A percentile compares a stretch with the other conserved stretches of the same genome.
These are phyloP conservation scores for Indicator indicator DNA, from an alignment of 2,113 vertebrate species.

Conservation along the genomic window DNA sequence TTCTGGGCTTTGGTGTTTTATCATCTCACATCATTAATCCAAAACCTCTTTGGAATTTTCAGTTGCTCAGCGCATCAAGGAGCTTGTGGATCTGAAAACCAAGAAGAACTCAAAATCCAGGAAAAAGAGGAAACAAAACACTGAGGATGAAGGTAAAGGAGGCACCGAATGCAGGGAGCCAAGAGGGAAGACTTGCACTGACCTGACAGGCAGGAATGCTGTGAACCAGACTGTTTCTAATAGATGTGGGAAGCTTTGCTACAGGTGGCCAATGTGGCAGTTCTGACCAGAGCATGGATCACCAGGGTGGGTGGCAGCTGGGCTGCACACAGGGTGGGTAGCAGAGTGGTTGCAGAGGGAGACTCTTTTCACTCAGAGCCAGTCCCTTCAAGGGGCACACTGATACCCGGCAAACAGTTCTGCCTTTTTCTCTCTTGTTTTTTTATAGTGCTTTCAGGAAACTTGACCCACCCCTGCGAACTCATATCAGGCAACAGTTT, in stretches of 20 bases:
- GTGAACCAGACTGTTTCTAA: background rate
- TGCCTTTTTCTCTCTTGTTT: background rate
- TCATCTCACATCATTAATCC: background rate
- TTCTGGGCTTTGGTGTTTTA: background rate
- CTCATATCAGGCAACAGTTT: background rate
- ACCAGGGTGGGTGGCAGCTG: background rate
- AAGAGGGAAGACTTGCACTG: background rate
- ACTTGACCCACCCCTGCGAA: background rate
- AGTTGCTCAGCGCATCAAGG: slow-evolving; percentile 88
- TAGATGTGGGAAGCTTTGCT: background rate
- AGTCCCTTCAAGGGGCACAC: background rate
- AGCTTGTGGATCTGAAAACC: slow-evolving; percentile 86
- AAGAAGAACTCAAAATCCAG: slow-evolving; percentile 93
- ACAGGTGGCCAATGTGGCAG: too few relatives aligned
- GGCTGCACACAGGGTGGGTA: background rate
- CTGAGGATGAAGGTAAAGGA: slow-evolving; percentile 82
- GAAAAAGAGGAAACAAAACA: slow-evolving; percentile 91
- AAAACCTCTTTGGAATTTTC: slow-evolving; percentile 13
- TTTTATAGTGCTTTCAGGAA: background rate
- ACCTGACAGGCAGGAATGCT: background rate
- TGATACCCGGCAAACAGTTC: background rate
- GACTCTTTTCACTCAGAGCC: background rate
- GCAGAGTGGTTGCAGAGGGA: rapidly evolving
- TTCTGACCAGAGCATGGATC: background rate
- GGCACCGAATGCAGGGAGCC: background rate